Percentiles rank a stretch among this genome's conserved stretches.
Evolutionary conservation across 2,888 invertebrate genomes (phyloP).

Genomic region (Alentia gelatinosa): DNA sequence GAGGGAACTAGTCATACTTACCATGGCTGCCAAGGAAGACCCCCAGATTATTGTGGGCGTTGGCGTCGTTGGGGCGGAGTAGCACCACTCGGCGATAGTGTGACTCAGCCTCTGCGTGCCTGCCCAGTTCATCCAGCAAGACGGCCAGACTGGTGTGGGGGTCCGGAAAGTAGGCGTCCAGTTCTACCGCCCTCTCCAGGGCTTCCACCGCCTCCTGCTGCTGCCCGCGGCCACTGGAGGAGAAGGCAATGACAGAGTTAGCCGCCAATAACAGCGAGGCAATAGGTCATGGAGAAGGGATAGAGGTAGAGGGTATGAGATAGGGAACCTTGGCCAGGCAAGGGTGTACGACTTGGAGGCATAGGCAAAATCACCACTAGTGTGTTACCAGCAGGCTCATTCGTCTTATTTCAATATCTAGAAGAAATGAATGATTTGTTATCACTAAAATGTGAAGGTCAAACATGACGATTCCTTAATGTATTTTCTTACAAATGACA

Average conservation of each 20-base stretch:
- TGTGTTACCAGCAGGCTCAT: too few species aligned
- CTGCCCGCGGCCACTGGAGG: neutral
- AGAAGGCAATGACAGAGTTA: neutral
- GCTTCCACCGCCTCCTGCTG: neutral
- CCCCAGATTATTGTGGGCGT: constrained; percentile 46
- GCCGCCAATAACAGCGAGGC: neutral
- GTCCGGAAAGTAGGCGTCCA: constrained; percentile 36
- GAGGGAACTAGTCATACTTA: neutral
- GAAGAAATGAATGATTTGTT: too few species aligned
- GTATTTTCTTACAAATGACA: too few species aligned
- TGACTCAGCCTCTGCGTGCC: constrained; percentile 31
- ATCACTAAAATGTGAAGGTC: too few species aligned
- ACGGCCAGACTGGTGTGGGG: constrained; percentile 18
- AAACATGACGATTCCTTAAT: too few species aligned
- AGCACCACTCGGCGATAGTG: constrained; percentile 13
- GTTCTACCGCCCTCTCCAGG: neutral
- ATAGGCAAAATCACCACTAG: too few species aligned
- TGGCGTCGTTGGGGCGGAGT: constrained; percentile 34
- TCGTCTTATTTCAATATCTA: too few species aligned
- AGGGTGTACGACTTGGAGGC: too few species aligned
- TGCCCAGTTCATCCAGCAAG: neutral
- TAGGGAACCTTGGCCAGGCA: neutral
- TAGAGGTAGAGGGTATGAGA: neutral
- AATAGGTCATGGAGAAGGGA: neutral
- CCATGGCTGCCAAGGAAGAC: constrained; percentile 31